Evolutionary conservation across 2,888 invertebrate genomes (phyloP).

Genomic region (Lasioglossum figueresi): DNA sequence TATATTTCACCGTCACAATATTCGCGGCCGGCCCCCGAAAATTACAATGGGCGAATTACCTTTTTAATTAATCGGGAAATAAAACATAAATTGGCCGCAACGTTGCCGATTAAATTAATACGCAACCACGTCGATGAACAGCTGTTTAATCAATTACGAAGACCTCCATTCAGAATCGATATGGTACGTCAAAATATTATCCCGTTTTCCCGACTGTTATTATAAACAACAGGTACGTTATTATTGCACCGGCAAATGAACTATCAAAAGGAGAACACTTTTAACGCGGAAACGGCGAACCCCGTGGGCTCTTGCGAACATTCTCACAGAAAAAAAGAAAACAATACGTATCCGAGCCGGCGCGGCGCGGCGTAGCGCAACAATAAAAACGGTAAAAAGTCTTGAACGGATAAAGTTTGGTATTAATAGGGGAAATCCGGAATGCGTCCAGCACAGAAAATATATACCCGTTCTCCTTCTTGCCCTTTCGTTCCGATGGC

Average conservation of each 20-base stretch:
- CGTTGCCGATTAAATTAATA: conserved; percentile 50
- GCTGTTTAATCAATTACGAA: conserved; percentile 46
- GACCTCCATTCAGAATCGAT: conserved; percentile 20
- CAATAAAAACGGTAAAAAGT: conserved; percentile 50
- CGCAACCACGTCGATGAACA: conserved; percentile 23
- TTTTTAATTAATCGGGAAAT: conserved; percentile 62
- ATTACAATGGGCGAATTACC: conserved; percentile 60
- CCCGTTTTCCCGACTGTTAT: neutral
- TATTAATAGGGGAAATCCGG: conserved; percentile 79
- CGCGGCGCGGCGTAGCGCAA: neutral
- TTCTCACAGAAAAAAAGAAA: neutral
- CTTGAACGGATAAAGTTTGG: conserved; percentile 72
- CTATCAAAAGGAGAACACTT: neutral
- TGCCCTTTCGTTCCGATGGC: conserved; percentile 62
- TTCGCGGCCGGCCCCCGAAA: conserved; percentile 27
- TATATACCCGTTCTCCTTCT: conserved; percentile 68
- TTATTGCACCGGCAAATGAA: neutral
- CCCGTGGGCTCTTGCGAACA: conserved; percentile 1
- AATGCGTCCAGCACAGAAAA: conserved; percentile 70
- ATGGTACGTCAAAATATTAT: conserved; percentile 15
- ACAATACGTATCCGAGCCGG: neutral
- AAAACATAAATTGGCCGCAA: conserved; percentile 50
- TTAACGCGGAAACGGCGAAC: neutral
- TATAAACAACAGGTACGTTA: neutral
- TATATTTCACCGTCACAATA: conserved; percentile 52